Conservation (phyloP, 2,797 vertebrate genomes). For the Spinibarbus caldwelli region DNA sequence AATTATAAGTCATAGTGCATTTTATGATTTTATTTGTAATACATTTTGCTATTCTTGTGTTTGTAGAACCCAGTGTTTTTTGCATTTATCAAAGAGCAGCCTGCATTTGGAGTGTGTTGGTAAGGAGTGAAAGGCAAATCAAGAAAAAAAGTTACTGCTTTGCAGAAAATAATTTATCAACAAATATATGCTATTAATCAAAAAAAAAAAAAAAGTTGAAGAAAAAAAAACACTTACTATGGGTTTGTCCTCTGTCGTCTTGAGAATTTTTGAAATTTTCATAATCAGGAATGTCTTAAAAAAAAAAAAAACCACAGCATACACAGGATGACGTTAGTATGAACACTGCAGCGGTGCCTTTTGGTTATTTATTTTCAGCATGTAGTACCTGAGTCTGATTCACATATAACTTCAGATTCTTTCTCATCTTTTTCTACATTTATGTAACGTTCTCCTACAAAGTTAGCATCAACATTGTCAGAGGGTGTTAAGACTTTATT, state of each 20-base stretch:
- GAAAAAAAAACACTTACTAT: background rate
- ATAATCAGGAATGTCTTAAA: constrained; percentile 12
- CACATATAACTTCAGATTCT: background rate
- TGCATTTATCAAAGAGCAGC: background rate
- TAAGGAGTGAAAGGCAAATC: background rate
- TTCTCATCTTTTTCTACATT: no score
- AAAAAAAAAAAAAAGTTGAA: no score
- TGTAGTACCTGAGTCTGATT: constrained; percentile 13
- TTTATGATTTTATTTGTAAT: background rate
- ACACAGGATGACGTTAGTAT: background rate
- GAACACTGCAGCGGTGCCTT: background rate
- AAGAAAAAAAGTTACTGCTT: background rate
- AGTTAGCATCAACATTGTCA: background rate
- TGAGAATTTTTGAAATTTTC: background rate
- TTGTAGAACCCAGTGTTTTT: background rate
- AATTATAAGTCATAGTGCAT: background rate
- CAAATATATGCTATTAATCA: background rate
- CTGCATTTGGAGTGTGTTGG: background rate
- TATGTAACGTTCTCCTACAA: constrained; percentile 13
- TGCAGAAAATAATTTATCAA: background rate
- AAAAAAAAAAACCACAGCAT: no score
- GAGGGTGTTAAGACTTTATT: background rate
- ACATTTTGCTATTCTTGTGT: background rate
- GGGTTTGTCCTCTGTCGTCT: no score
- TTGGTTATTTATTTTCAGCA: background rate